phyloP scores from a whole-genome alignment of 1,140 invertebrate genomes.

The Trissolcus basalis region DNA sequence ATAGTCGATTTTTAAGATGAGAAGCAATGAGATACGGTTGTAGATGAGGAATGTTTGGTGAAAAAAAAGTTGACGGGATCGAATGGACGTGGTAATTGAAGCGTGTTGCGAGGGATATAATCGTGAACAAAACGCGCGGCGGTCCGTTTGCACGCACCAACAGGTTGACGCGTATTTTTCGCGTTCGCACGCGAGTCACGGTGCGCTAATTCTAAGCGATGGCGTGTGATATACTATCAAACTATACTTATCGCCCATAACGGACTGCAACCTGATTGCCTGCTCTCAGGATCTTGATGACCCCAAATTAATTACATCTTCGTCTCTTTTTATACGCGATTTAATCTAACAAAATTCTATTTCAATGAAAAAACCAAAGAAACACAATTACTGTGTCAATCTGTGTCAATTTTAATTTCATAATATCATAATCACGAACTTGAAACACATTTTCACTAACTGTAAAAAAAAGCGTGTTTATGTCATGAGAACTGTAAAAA shows the following conservation, averaged over 20 bases:
- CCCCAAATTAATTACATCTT: too few relatives aligned
- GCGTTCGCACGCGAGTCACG: slow-evolving; percentile 65
- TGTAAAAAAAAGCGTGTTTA: too few relatives aligned
- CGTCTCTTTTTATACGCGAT: too few relatives aligned
- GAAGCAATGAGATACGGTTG: too few relatives aligned
- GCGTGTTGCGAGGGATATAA: slow-evolving; percentile 41
- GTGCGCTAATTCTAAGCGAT: slow-evolving; percentile 56
- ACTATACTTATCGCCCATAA: slow-evolving; percentile 52
- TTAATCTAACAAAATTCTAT: too few relatives aligned
- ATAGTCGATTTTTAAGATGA: too few relatives aligned
- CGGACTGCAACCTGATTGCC: slow-evolving; percentile 38
- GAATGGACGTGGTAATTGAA: slow-evolving; percentile 42
- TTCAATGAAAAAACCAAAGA: too few relatives aligned
- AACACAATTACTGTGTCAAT: too few relatives aligned
- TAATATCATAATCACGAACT: too few relatives aligned
- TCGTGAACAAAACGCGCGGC: slow-evolving; percentile 42
- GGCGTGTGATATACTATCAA: slow-evolving; percentile 62
- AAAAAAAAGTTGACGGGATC: slow-evolving; percentile 9
- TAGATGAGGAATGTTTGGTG: slow-evolving; percentile 10
- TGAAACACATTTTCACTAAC: too few relatives aligned
- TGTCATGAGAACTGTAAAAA: too few relatives aligned
- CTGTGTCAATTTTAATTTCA: background rate
- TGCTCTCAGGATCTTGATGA: background rate
- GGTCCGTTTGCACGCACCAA: slow-evolving; percentile 53
- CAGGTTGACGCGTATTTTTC: slow-evolving; percentile 41